Percentiles rank a stretch among this genome's conserved stretches.
These are phyloP conservation scores for Syngnathus acus DNA, from an alignment of 2,797 vertebrate species.

Conservation along the genomic window DNA sequence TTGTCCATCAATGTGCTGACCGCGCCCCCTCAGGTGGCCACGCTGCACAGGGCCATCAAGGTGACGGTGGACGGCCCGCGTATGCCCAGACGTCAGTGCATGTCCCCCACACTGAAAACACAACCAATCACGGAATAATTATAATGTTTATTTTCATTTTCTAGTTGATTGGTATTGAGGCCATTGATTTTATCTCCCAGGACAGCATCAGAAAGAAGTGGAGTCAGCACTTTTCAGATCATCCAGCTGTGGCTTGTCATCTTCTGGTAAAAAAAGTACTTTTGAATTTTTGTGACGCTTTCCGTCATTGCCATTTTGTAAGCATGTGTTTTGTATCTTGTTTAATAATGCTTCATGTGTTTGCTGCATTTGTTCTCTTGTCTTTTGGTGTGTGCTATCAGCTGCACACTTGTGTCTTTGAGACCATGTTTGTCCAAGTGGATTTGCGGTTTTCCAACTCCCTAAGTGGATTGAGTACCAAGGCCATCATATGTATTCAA, in stretches of 20 bases:
- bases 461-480: no score
- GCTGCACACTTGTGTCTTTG: not conserved
- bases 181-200: slow-evolving; percentile 19
- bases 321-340: no score
- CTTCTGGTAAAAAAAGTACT: not conserved
- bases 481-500: no score
- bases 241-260: slow-evolving; percentile 15
- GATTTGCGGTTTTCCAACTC: no score
- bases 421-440: no score
- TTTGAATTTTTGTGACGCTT: not conserved
- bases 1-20: slow-evolving; percentile 89
- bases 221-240: slow-evolving; percentile 32
- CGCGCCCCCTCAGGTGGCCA: slow-evolving; percentile 88
- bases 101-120: not conserved
- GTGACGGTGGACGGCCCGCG: slow-evolving; percentile 90
- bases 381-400: no score
- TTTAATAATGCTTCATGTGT: no score
- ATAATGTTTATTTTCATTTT: not conserved
- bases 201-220: slow-evolving; percentile 55
- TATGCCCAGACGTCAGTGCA: slow-evolving; percentile 82
- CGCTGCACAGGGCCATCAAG: slow-evolving; percentile 87
- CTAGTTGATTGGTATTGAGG: not conserved
- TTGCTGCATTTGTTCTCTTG: no score
- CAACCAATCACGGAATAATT: not conserved
- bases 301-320: no score